A percentile compares a stretch with the other conserved stretches of the same genome.
Conservation (phyloP, 2,113 vertebrate species). For the Rhynchomys soricoides region DNA sequence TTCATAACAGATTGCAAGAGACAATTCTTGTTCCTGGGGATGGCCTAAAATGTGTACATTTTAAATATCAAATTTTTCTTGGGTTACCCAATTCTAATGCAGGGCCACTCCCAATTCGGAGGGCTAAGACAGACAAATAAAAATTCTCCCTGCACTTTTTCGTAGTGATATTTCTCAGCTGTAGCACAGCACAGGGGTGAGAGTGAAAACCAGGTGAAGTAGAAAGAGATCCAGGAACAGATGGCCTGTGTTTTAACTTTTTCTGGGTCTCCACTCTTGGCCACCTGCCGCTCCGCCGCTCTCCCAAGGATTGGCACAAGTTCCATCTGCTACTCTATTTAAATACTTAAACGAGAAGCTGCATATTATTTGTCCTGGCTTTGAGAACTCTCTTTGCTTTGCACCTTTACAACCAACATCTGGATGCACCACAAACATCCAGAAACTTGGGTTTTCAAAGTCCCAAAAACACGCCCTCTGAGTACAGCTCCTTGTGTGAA, state of each 20-base stretch:
- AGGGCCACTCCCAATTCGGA: background rate
- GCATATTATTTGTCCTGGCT: background rate
- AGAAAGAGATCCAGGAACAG: background rate
- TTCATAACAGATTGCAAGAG: background rate
- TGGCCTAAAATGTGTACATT: background rate
- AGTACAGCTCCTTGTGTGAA: conserved; percentile 64
- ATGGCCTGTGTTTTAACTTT: background rate
- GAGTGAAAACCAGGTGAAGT: background rate
- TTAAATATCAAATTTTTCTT: background rate
- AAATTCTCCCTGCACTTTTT: background rate
- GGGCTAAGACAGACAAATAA: background rate
- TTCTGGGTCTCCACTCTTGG: background rate
- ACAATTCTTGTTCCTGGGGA: background rate
- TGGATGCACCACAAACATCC: background rate
- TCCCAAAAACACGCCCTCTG: too few relatives aligned
- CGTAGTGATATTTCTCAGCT: background rate
- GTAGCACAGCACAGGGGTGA: background rate
- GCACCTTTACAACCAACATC: background rate
- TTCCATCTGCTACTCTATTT: background rate
- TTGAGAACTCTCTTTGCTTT: background rate
- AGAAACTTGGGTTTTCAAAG: background rate
- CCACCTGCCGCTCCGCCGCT: background rate
- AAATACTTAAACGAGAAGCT: background rate
- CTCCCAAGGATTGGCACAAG: background rate
- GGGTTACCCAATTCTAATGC: background rate